phyloP scores from a whole-genome alignment of 2,888 invertebrate genomes.

The Callinectes sapidus region DNA sequence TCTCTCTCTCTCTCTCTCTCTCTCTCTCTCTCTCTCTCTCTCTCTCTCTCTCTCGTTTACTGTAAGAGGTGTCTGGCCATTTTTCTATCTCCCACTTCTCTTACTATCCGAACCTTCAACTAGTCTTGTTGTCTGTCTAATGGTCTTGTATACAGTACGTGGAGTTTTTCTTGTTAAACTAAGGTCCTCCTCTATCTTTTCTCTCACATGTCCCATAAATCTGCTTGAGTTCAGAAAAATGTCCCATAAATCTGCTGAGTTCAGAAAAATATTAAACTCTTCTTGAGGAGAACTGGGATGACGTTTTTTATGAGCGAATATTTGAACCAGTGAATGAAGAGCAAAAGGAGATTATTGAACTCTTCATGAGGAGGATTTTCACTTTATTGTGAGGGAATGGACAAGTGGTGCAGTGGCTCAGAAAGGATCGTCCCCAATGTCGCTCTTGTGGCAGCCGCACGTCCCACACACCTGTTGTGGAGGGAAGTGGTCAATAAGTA shows the following conservation, averaged over 20 bases:
- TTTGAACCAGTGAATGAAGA: background rate
- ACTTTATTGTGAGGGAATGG: background rate
- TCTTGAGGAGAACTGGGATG: no score
- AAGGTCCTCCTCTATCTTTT: background rate
- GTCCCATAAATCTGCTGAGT: background rate
- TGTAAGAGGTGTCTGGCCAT: background rate
- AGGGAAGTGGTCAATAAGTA: background rate
- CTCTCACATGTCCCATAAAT: background rate
- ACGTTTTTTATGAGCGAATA: no score
- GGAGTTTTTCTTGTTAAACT: background rate
- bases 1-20: conserved; percentile 13
- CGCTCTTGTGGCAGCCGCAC: conserved; percentile 72
- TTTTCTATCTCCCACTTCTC: background rate
- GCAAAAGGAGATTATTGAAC: background rate
- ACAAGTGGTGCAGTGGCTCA: background rate
- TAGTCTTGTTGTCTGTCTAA: background rate
- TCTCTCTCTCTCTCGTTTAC: conserved; percentile 39
- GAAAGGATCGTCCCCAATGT: conserved; percentile 68
- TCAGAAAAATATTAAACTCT: no score
- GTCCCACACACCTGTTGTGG: conserved; percentile 59
- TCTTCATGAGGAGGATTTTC: background rate
- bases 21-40: no score
- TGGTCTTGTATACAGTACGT: no score
- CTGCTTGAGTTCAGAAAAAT: no score
- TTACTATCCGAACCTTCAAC: background rate